These are phyloP conservation scores for Thalassophryne amazonica DNA, from an alignment of 2,797 vertebrate species.

Conservation along the genomic window DNA sequence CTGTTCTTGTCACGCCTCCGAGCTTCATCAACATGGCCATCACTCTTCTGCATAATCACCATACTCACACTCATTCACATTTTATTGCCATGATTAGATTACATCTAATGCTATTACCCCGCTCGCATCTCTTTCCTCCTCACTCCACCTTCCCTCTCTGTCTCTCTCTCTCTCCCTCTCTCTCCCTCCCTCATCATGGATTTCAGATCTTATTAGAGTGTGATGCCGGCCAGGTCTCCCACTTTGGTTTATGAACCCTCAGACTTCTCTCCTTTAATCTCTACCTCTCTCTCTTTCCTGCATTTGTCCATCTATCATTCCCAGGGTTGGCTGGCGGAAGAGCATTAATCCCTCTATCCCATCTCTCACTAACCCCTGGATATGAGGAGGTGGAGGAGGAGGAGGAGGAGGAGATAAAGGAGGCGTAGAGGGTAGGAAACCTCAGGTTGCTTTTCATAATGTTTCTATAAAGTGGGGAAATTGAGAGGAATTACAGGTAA, in stretches of 20 bases:
- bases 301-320: slow-evolving; percentile 81
- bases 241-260: slow-evolving; percentile 76
- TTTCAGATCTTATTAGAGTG: slow-evolving; percentile 76
- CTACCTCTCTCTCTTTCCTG: slow-evolving; percentile 54
- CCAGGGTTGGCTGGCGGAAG: slow-evolving; percentile 77
- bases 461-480: slow-evolving; percentile 57
- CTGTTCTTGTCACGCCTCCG: slow-evolving; percentile 44
- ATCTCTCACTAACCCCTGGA: slow-evolving; percentile 76
- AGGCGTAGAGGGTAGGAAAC: slow-evolving; percentile 42
- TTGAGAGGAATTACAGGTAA: slow-evolving; percentile 25
- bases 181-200: slow-evolving; percentile 61
- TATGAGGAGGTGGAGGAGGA: slow-evolving; percentile 65
- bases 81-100: slow-evolving; percentile 75
- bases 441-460: slow-evolving; percentile 77
- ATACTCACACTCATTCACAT: slow-evolving; percentile 69
- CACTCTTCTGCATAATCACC: slow-evolving; percentile 70
- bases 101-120: slow-evolving; percentile 70
- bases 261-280: slow-evolving; percentile 77
- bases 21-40: slow-evolving; percentile 55
- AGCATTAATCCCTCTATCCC: slow-evolving; percentile 81
- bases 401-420: slow-evolving; percentile 10
- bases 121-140: slow-evolving; percentile 37
- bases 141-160: slow-evolving; percentile 28
- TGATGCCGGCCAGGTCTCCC: slow-evolving; percentile 76
- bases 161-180: slow-evolving; percentile 10